Evolutionary conservation across 2,113 vertebrate species (phyloP).

Genomic region (Cyanocitta stelleri): DNA sequence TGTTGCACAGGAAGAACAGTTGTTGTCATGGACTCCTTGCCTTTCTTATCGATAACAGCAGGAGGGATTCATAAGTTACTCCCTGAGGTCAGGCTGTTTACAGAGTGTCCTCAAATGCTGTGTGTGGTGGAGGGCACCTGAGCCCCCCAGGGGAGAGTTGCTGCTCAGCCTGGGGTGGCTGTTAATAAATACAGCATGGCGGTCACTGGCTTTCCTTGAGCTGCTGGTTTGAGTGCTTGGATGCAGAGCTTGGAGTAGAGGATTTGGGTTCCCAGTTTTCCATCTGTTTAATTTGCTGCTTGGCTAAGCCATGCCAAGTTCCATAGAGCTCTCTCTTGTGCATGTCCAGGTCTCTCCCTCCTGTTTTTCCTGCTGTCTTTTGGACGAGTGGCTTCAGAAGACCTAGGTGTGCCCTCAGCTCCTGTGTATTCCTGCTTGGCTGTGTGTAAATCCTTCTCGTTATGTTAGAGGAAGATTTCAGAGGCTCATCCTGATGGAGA

Average conservation of each 20-base stretch:
- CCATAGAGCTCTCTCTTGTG: background rate
- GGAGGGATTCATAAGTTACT: background rate
- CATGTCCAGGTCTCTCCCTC: background rate
- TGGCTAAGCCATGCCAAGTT: background rate
- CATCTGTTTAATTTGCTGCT: background rate
- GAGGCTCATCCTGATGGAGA: background rate
- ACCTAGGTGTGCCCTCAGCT: background rate
- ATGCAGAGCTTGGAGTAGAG: background rate
- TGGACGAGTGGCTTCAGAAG: background rate
- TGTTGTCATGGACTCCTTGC: background rate
- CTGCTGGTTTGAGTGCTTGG: background rate
- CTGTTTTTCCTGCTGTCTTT: background rate
- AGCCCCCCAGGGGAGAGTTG: background rate
- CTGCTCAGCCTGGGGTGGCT: background rate
- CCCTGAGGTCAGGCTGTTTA: background rate
- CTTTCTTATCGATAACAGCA: background rate
- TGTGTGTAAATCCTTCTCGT: background rate
- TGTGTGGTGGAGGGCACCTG: background rate
- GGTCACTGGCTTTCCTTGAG: rapidly evolving
- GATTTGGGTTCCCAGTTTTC: background rate
- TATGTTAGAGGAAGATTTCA: background rate
- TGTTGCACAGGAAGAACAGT: background rate
- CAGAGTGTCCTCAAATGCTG: background rate
- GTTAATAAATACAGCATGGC: background rate
- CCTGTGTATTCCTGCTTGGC: background rate